Conservation (phyloP, 2,888 invertebrate species). For the Mongoloraphidia duomilia region DNA sequence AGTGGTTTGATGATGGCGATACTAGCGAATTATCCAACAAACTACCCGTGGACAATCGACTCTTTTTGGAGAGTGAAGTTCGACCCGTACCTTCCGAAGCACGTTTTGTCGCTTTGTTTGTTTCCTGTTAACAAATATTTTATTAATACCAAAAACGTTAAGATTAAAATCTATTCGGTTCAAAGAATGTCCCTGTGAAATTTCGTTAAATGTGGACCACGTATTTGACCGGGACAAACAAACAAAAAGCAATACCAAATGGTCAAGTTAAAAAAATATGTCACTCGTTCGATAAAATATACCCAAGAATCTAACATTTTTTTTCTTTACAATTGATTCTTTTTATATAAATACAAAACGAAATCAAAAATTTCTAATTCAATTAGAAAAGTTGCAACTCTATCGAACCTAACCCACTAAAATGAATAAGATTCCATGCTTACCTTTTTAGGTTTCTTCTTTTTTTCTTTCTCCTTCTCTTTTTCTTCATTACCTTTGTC, state of each 20-base stretch:
- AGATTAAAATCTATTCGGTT: not conserved
- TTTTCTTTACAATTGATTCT: no score
- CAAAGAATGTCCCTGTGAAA: no score
- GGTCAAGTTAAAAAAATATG: no score
- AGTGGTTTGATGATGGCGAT: slow-evolving; percentile 42
- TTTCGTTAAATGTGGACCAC: no score
- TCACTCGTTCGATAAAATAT: no score
- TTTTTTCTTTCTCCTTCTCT: slow-evolving; percentile 1
- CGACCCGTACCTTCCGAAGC: slow-evolving; percentile 28
- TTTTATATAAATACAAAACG: no score
- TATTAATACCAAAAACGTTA: not conserved
- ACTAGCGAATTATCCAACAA: slow-evolving; percentile 33
- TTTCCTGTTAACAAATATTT: slow-evolving; percentile 10
- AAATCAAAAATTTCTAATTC: no score
- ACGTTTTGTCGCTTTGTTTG: slow-evolving; percentile 25
- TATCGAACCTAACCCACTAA: no score
- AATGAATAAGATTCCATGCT: not conserved
- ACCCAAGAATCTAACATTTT: no score
- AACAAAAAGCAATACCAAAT: no score
- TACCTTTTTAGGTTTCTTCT: slow-evolving; percentile 20
- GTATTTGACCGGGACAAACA: no score
- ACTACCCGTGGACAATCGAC: slow-evolving; percentile 27
- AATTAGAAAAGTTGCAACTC: no score
- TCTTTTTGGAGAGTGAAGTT: slow-evolving; percentile 33
- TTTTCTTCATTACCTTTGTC: slow-evolving; percentile 15